These are phyloP conservation scores for Mactromeris polynyma DNA, from an alignment of 2,888 invertebrate genomes.

Conservation along the genomic window DNA sequence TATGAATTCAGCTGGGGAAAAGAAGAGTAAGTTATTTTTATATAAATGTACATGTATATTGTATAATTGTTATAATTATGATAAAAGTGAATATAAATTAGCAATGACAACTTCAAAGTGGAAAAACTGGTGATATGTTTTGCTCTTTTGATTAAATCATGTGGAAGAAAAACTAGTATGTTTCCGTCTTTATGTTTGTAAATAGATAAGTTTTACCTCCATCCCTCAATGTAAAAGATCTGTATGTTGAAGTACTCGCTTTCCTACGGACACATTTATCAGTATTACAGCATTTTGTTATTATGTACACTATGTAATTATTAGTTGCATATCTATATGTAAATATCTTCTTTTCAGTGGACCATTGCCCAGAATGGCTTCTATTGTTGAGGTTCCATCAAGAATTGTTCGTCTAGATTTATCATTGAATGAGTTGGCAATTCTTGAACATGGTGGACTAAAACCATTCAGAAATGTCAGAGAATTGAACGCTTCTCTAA, in stretches of 20 bases:
- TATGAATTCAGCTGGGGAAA: slow-evolving; percentile 84
- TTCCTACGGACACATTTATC: no score
- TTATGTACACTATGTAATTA: no score
- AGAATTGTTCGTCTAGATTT: slow-evolving; percentile 78
- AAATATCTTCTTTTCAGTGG: slow-evolving; percentile 53
- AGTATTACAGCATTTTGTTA: no score
- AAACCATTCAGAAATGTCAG: slow-evolving; percentile 77
- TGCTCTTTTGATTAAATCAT: no score
- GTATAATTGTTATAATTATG: background rate
- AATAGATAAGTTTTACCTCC: no score
- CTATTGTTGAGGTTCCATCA: slow-evolving; percentile 76
- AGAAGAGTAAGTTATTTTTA: slow-evolving; percentile 79
- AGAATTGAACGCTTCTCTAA: slow-evolving; percentile 82
- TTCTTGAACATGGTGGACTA: slow-evolving; percentile 77
- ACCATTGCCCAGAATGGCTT: slow-evolving; percentile 65
- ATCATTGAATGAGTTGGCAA: slow-evolving; percentile 82
- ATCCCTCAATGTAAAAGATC: no score
- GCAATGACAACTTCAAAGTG: no score
- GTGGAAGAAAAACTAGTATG: no score
- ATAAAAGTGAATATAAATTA: background rate
- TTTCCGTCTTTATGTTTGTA: no score
- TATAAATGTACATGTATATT: no score
- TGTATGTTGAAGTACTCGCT: no score
- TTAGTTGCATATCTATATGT: background rate
- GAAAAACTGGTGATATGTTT: no score